These are phyloP conservation scores for Leptothorax acervorum DNA, from an alignment of 2,888 invertebrate species.

Conservation along the genomic window DNA sequence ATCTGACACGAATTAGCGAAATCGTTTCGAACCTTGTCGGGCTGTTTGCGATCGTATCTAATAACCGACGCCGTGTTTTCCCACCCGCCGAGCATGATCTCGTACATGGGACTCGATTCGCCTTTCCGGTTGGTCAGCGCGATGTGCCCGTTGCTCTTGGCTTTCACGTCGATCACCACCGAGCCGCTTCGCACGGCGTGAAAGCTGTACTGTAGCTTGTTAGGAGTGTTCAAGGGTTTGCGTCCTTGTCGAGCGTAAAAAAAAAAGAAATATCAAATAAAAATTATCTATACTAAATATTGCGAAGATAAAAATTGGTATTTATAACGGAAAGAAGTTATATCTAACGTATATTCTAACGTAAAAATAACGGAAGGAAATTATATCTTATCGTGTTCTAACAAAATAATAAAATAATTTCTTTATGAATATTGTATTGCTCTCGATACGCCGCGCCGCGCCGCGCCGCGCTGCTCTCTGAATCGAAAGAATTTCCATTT, in stretches of 20 bases:
- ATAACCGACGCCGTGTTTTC: constrained; percentile 89
- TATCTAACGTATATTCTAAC: too few relatives aligned
- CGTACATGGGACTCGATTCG: constrained; percentile 89
- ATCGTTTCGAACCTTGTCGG: constrained; percentile 87
- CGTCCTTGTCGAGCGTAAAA: constrained; percentile 59
- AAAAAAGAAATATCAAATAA: not conserved
- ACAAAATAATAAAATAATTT: not conserved
- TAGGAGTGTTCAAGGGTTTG: constrained; percentile 85
- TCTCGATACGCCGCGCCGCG: not conserved
- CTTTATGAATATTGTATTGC: not conserved
- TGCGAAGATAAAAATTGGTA: not conserved
- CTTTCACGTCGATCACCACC: constrained; percentile 88
- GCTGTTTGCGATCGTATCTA: constrained; percentile 88
- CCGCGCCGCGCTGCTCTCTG: not conserved
- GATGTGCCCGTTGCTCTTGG: constrained; percentile 89
- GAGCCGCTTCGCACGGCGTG: constrained; percentile 87
- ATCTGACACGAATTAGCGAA: not conserved
- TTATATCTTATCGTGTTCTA: not conserved
- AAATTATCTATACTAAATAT: not conserved
- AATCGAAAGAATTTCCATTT: not conserved
- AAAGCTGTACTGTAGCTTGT: constrained; percentile 88
- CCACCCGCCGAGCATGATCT: constrained; percentile 90
- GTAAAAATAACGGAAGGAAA: not conserved
- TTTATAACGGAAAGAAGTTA: not conserved
- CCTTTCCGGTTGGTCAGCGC: constrained; percentile 87